Percentiles rank a stretch among this genome's conserved stretches.
Evolutionary conservation across 1,140 invertebrate species (phyloP).

Genomic region (Drosophila murphyi): DNA sequence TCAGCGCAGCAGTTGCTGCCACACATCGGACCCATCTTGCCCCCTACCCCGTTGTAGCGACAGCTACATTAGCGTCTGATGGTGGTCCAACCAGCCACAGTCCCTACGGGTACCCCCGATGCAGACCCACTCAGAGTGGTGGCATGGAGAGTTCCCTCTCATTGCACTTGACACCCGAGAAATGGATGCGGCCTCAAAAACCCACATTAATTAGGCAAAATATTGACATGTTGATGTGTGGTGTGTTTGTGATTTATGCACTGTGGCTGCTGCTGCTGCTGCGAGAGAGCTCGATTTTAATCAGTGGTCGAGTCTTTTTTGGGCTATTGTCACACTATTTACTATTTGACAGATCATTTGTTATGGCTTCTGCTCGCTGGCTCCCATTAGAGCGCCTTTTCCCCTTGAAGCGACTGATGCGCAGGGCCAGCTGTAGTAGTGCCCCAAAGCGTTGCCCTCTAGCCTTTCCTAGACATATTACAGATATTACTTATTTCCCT

Average conservation of each 20-base stretch:
- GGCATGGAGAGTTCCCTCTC: conserved; percentile 7
- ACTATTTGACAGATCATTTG: neutral
- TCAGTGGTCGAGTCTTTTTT: conserved; percentile 39
- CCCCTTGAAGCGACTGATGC: conserved; percentile 34
- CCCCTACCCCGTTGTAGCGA: conserved; percentile 10
- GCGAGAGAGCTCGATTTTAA: conserved; percentile 45
- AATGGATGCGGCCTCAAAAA: conserved; percentile 58
- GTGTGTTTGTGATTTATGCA: conserved; percentile 65
- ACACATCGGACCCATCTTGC: conserved; percentile 54
- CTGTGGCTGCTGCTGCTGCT: neutral
- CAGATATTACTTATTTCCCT: neutral
- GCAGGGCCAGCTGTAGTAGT: conserved; percentile 50
- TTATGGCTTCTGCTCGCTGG: neutral
- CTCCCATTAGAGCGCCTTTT: neutral
- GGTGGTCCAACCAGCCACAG: conserved; percentile 50
- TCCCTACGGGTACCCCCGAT: neutral
- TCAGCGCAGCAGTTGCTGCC: conserved; percentile 76
- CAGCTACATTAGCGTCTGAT: conserved; percentile 60
- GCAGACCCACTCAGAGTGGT: conserved; percentile 11
- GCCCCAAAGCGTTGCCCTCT: conserved; percentile 38
- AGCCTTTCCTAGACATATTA: conserved; percentile 26
- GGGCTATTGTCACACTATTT: neutral
- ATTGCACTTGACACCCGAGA: conserved; percentile 70
- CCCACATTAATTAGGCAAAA: conserved; percentile 80
- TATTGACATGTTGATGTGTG: conserved; percentile 73